Evolutionary conservation across 2,113 vertebrate genomes (phyloP).

Genomic region (Helogale parvula): DNA sequence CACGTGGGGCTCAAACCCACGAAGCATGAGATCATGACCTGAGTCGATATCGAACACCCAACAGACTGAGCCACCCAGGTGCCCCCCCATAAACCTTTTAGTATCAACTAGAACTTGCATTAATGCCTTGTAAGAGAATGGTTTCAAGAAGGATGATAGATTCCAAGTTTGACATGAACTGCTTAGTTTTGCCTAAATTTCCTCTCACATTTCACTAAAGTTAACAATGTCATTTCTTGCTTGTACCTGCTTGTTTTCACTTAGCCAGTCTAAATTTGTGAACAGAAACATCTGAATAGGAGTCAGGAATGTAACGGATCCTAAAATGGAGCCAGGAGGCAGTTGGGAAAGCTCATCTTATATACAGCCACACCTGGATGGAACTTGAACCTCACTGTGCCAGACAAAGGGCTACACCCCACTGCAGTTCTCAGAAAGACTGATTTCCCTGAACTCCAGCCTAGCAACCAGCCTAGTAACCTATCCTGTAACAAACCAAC

Average conservation of each 20-base stretch:
- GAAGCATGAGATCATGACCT: too few relatives aligned
- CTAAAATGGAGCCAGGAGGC: background rate
- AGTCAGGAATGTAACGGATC: background rate
- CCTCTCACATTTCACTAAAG: background rate
- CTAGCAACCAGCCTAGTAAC: background rate
- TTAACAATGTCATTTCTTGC: background rate
- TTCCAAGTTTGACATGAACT: slow-evolving; percentile 42
- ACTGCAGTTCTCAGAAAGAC: background rate
- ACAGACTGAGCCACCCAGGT: too few relatives aligned
- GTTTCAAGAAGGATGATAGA: background rate
- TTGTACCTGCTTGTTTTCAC: background rate
- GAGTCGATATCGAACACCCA: too few relatives aligned
- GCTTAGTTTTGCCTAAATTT: slow-evolving; percentile 32
- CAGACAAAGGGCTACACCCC: background rate
- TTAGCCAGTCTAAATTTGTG: background rate
- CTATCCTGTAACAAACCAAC: background rate
- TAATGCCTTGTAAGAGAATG: background rate
- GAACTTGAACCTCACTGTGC: background rate
- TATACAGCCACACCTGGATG: background rate
- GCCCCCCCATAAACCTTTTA: background rate
- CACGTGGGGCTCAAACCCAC: fast-evolving
- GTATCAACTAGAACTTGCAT: background rate
- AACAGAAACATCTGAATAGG: background rate
- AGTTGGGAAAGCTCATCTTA: background rate
- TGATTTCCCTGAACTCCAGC: background rate